Evolutionary conservation across 2,113 vertebrate genomes (phyloP), one percentile per base, ranked within the genome.

Genomic region (Zootoca vivipara): DNA sequence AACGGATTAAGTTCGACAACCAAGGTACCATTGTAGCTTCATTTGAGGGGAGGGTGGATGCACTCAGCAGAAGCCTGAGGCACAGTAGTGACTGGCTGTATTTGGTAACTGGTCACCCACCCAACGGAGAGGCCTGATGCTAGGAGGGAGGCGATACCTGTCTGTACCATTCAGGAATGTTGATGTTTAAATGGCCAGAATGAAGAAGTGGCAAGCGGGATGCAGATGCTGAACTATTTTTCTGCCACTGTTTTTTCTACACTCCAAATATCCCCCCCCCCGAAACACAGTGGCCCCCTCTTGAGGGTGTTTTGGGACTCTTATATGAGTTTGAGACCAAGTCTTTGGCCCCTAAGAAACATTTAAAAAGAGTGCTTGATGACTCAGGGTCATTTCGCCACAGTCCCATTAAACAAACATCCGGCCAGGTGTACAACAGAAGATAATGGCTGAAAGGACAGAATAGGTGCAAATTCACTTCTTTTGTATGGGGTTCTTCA

Each of bases 401-500:
- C 7, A 52, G 75, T 26, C 64, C 35, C 33, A 42, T 78, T 20
- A 70, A 89, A 78, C 46, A 73, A 80, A 81, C 52, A 73, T 73
- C 67, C 56, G 26, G 58, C 52, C 88, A 85, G 77, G 78, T 67
- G 78, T 56, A 33, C 69, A 89, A 20, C 7, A 87, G 62, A 70
- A 18, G 82, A 28, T 38, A 87, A 46, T 35, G 77, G 20, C 62
- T 0, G 56, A 87, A 10, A 10, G 74, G 8, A 5, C 5, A 4
- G 67, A 88, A 58, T 81, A 78, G 42, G n/a, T 56, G 75, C 0
- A 64, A 28, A 85, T 3, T 3, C 62, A 1, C 5, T 40, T 75
- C 40, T 38, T 87, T 78, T 82, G 42, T 85, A 52, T 91, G 40
- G 56, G n/a, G 67, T 2, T 83, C 70, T 70, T 9, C 65, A 90